A percentile compares a stretch with the other conserved stretches of the same genome.
Evolutionary conservation across 2,797 vertebrate genomes (phyloP).

Genomic region (Chloroceryle amazona): DNA sequence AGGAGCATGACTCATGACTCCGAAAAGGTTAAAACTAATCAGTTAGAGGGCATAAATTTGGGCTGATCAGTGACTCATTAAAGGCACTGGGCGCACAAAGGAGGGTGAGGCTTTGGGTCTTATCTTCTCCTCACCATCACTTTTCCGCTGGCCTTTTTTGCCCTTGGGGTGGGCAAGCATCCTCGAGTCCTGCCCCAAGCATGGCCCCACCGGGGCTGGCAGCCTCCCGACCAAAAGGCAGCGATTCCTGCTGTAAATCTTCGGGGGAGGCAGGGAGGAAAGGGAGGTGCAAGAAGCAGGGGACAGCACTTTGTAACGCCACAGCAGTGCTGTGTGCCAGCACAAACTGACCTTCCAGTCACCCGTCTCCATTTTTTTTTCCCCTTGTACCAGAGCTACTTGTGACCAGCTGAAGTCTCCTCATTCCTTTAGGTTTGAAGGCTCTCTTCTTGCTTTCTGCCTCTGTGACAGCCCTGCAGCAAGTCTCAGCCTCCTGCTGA

Average conservation of each 20-base stretch:
- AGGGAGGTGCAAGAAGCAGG: constrained; percentile 21
- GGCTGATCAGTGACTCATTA: not conserved
- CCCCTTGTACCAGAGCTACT: not conserved
- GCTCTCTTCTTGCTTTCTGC: not conserved
- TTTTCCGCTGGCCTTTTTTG: not conserved
- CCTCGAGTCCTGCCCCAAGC: rapidly evolving
- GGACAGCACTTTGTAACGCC: not conserved
- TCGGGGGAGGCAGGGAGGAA: not conserved
- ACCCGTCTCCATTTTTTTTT: not conserved
- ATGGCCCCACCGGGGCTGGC: rapidly evolving
- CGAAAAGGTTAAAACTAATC: rapidly evolving
- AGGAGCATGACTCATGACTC: rapidly evolving
- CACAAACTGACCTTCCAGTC: not conserved
- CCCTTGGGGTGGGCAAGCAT: not conserved
- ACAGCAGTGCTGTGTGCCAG: not conserved
- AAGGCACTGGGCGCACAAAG: not conserved
- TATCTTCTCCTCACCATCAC: not conserved
- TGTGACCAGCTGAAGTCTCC: not conserved
- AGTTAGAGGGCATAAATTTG: not conserved
- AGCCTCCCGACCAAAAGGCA: not conserved
- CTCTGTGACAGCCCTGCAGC: rapidly evolving
- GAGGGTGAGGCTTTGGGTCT: constrained; percentile 36
- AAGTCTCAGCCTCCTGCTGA: not conserved
- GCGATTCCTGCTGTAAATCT: not conserved
- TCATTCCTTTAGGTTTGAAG: not conserved